phyloP scores from a whole-genome alignment of 2,113 vertebrate genomes.

The Limanda limanda region DNA sequence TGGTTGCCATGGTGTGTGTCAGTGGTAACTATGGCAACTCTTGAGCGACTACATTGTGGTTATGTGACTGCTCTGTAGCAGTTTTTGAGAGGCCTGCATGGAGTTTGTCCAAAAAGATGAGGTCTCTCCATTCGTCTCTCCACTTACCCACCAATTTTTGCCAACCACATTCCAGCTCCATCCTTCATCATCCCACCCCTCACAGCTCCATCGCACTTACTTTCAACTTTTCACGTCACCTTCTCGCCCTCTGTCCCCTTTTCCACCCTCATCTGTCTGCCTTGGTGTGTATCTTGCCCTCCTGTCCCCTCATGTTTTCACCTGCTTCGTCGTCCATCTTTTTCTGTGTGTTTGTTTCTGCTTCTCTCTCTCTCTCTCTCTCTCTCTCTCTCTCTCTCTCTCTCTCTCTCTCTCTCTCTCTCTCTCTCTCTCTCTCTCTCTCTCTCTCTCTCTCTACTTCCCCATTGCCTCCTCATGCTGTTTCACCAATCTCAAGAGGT shows the following conservation, averaged over 20 bases:
- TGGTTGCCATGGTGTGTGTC: constrained; percentile 69
- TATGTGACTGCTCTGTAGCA: constrained; percentile 41
- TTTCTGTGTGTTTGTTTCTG: constrained; percentile 19
- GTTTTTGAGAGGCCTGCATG: constrained; percentile 42
- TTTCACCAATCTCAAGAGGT: constrained; percentile 32
- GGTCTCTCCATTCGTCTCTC: constrained; percentile 51
- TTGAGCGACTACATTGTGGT: constrained; percentile 55
- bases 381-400: not conserved
- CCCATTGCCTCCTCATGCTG: constrained; percentile 33
- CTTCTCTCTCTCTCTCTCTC: not conserved
- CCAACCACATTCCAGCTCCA: constrained; percentile 43
- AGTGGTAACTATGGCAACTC: constrained; percentile 67
- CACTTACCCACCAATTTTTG: constrained; percentile 35
- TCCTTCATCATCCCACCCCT: constrained; percentile 63
- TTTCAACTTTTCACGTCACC: constrained; percentile 54
- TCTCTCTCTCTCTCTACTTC: not conserved
- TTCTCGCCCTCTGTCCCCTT: constrained; percentile 33
- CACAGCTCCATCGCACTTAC: constrained; percentile 52
- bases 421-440: not conserved
- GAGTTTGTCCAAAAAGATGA: constrained; percentile 33
- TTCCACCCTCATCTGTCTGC: constrained; percentile 45
- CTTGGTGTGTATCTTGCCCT: constrained; percentile 36
- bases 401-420: not conserved
- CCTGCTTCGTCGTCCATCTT: constrained; percentile 49
- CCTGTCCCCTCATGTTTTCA: constrained; percentile 34